Base-by-base conservation (phyloP, 2,888 invertebrate genomes). In the Ormyrus rosae region DNA sequence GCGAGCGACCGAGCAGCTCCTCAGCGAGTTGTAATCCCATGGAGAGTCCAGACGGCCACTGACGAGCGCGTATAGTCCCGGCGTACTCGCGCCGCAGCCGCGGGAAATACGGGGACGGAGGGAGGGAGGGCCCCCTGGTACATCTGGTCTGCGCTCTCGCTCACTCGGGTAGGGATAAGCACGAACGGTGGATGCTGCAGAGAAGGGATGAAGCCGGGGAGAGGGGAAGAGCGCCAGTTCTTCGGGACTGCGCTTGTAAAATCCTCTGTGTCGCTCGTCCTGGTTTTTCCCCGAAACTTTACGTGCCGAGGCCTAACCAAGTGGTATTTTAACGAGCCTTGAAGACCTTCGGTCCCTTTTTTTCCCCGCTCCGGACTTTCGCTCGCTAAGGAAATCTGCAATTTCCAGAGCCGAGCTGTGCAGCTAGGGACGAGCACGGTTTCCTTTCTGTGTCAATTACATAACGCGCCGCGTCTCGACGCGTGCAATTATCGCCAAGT, bases 261-360 rank as follows among this genome's bases (percentile, higher is more conserved):
- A 58, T 50, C 64, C 64, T 64, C 46, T 61, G 68, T 11, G 53
- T 46, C 73, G 70, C 50, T 68, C 73, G 69, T 73, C 68, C 69
- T 73, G 56, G 68, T 51, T 64, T 68, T 78, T 50, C 63, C 13
- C 45, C n/a, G 58, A 48, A 55, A 48, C 64, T 48, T 48, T 6
- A 48, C 64, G 58, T 10, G 9, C 48, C 6, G 6, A 34, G 7
- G 34, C 4, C 61, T 53, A 5, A n/a, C 0, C 2, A 7, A 19
- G 10, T 55, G 71, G 77, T 71, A 78, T 78, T 78, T 78, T 78
- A 72, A 78, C 65, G 78, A 78, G 58, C 65, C 68, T 60, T 63
- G 67, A 65, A 61, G 68, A 68, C 58, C 10, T 13, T 10, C 58
- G 67, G 2, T 53, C 11, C 10, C 53, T 68, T 60, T 75, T 45